Evolutionary conservation across 1,140 invertebrate species (phyloP), one percentile per base, ranked within the genome.

Genomic region (Anoplophora glabripennis): DNA sequence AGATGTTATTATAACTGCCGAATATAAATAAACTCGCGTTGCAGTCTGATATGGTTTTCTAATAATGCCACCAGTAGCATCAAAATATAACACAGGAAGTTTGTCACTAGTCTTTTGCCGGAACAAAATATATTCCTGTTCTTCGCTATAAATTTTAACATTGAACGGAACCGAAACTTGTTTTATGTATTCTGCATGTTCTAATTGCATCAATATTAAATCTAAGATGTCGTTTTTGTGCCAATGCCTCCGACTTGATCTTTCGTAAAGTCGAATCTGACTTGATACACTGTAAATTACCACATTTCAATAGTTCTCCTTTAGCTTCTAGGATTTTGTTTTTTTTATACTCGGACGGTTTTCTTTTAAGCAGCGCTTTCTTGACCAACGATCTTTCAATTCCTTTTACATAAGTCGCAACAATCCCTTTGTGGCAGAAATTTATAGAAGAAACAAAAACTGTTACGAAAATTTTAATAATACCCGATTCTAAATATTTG

Each of bases 141-240:
- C 55, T 21, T 0, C n/a, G 17, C 55, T 57, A 42, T 14, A 57
- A 0, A 42, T 11, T 49, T 57, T 57, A n/a, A 57, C 37, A 18
- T 17, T 34, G 9, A 57, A 51, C 9, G 56, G 56, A 4, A 51
- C 28, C 3, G 45, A 40, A n/a, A 57, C 2, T 51, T 57, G 46
- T 38, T 57, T 18, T 7, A 57, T 52, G 28, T 57, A 57, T 38
- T 57, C 46, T 14, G 1, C 17, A 18, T 57, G 55, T 48, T 57
- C 45, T 28, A 14, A 12, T 34, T 57, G 46, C 33, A 49, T 51
- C 0, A 10, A 10, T 12, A 57, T 12, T 3, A 48, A 38, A 52
- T 57, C 56, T 12, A 41, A 33, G 8, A 57, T 9, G 12, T 57
- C 47, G 17, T 57, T 46, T 37, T 57, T 41, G 33, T 57, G 34